A percentile compares a stretch with the other conserved stretches of the same genome.
These are phyloP conservation scores for Marisa cornuarietis DNA, from an alignment of 1,140 invertebrate species.

Conservation along the genomic window DNA sequence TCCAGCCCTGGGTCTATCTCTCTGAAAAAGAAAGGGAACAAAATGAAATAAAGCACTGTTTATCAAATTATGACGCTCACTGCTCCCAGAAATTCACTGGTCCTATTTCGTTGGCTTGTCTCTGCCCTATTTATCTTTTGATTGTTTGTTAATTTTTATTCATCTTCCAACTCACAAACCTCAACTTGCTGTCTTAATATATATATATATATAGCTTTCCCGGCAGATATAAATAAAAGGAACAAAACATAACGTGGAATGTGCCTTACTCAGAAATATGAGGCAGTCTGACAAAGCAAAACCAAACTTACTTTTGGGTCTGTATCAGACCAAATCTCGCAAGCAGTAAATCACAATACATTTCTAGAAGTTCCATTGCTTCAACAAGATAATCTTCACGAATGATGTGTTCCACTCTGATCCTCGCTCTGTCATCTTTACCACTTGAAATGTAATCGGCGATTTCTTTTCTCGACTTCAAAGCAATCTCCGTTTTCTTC, in stretches of 20 bases:
- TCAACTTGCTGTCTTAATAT: no score
- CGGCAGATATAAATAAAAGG: no score
- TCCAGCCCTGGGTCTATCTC: constrained; percentile 93
- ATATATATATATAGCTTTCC: no score
- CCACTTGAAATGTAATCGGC: constrained; percentile 87
- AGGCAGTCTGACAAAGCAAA: no score
- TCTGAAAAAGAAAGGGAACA: constrained; percentile 64
- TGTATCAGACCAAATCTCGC: constrained; percentile 96
- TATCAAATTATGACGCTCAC: no score
- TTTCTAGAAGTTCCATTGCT: constrained; percentile 98
- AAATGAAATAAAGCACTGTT: background rate
- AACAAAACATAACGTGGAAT: no score
- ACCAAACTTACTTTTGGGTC: constrained; percentile 86
- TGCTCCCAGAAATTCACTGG: no score
- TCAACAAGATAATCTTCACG: constrained; percentile 99
- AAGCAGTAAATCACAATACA: constrained; percentile 98
- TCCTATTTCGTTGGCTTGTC: no score
- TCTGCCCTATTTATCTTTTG: no score
- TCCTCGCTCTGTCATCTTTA: constrained; percentile 92
- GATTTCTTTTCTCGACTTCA: constrained; percentile 97
- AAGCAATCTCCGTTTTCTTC: constrained; percentile 96
- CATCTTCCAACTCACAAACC: no score
- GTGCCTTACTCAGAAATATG: no score
- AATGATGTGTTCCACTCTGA: constrained; percentile 98
- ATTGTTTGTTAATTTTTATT: no score